These are phyloP conservation scores for Melieria picta DNA, from an alignment of 2,888 invertebrate genomes.

Conservation along the genomic window DNA sequence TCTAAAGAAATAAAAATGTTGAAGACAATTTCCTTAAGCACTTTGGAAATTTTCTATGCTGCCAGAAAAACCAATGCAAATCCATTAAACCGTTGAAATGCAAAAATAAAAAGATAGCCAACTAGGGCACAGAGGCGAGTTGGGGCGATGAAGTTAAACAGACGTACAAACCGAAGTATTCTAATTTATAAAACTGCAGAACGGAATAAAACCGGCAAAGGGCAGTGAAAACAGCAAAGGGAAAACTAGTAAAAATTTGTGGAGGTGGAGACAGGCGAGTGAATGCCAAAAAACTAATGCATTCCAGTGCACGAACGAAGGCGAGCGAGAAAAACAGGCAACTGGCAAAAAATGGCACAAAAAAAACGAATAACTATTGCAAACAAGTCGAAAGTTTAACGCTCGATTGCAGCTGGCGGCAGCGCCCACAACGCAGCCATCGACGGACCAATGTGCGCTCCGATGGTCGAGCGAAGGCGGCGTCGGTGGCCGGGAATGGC, in stretches of 20 bases:
- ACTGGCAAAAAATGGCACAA: neutral
- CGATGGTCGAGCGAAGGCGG: constrained; percentile 6
- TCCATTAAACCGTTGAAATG: constrained; percentile 26
- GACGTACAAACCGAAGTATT: constrained; percentile 27
- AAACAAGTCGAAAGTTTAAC: constrained; percentile 38
- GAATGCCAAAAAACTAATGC: constrained; percentile 18
- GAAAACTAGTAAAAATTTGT: neutral
- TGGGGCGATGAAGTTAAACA: neutral
- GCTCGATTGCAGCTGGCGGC: constrained; percentile 36
- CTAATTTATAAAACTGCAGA: constrained; percentile 25
- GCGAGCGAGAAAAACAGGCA: neutral
- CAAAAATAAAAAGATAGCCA: neutral
- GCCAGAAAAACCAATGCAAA: constrained; percentile 10
- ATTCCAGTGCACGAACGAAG: neutral
- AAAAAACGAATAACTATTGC: constrained; percentile 20
- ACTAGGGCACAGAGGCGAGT: neutral
- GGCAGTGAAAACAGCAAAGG: constrained; percentile 1
- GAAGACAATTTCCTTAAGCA: neutral
- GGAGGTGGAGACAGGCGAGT: neutral
- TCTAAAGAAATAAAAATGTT: neutral
- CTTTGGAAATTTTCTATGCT: too few species aligned
- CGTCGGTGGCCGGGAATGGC: neutral
- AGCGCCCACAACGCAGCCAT: constrained; percentile 1
- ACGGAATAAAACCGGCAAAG: constrained; percentile 7
- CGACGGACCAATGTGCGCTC: neutral